phyloP scores from a whole-genome alignment of 1,140 invertebrate genomes.

The Trypoxylus dichotomus region DNA sequence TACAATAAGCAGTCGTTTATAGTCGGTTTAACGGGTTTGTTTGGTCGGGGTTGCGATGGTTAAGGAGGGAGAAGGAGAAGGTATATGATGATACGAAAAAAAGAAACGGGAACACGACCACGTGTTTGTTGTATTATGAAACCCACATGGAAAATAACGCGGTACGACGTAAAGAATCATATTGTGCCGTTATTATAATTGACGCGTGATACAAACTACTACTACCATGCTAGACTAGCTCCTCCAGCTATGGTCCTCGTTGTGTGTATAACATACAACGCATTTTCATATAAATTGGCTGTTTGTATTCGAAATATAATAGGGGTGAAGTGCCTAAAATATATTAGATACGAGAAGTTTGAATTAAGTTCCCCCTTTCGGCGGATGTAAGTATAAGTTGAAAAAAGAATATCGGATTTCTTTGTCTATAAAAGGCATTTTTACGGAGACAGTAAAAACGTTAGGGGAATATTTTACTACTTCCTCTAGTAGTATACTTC shows the following conservation, averaged over 20 bases:
- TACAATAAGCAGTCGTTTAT: constrained; percentile 27
- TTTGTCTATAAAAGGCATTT: not conserved
- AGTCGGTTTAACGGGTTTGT: not conserved
- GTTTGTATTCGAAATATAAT: constrained; percentile 15
- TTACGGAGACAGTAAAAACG: not conserved
- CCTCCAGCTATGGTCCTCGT: not conserved
- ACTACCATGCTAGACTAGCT: not conserved
- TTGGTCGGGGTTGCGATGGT: not conserved
- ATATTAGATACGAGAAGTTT: not conserved
- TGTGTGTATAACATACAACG: not conserved
- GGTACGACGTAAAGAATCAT: constrained; percentile 13
- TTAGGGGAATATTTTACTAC: not conserved
- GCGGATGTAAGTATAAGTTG: not conserved
- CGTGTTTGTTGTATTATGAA: constrained; percentile 11
- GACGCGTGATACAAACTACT: not conserved
- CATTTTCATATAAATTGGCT: constrained; percentile 23
- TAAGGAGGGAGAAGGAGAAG: not conserved
- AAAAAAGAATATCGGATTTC: not conserved
- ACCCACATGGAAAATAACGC: constrained; percentile 12
- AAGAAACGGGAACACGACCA: constrained; percentile 5
- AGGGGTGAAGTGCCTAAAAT: not conserved
- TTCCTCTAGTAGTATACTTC: not conserved
- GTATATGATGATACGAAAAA: not conserved
- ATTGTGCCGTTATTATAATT: constrained; percentile 12
- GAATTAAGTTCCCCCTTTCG: not conserved